Base-by-base conservation (phyloP, 2,888 invertebrate genomes). In the Amiota minor region DNA sequence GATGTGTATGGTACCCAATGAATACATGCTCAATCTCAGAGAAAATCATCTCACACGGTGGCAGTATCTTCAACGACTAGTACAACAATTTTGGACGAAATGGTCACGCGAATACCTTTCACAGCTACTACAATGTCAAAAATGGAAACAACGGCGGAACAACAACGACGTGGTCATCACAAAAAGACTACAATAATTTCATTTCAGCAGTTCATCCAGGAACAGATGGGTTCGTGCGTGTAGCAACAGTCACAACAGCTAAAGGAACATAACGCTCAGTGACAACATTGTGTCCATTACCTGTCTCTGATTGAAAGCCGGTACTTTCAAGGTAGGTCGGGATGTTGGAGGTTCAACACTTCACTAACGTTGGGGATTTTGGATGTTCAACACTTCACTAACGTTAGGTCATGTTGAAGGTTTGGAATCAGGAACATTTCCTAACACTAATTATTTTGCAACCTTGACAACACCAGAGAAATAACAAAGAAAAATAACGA, bases 141-240 rank as follows among this genome's bases (percentile, higher is more conserved):
- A 76, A n/a, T 76, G 77, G 74, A 18, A 35, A 11, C 18, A 45
- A 20, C 47, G 49, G 16, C 20, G 11, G 1, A 64, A 70, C 35
- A 77, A 79, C 20, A 53, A 75, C 14, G 76, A 76, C 14, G 14
- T 77, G 3, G 77, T 73, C 9, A 16, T 78, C 6, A 47, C 77
- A 8, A 8, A 69, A 75, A 14, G 73, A 76, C 16, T 71, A 77
- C 45, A 72, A 70, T n/a, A 56, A 56, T 20, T 72, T 71, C 1
- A 74, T 72, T n/a, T 72, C 72, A 11, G 70, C 78, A 46, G 10
- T 81, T 9, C 78, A 81, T 67, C 81, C 81, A 9, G 84, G 82
- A 47, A 16, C 71, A 4, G 85, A 87, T 72, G 79, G 78, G 10
- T 64, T 79, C 0, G 80, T 81, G 11, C 73, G 84, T 55, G 80